phyloP scores from a whole-genome alignment of 1,140 invertebrate species.

The Liolophura sinensis region DNA sequence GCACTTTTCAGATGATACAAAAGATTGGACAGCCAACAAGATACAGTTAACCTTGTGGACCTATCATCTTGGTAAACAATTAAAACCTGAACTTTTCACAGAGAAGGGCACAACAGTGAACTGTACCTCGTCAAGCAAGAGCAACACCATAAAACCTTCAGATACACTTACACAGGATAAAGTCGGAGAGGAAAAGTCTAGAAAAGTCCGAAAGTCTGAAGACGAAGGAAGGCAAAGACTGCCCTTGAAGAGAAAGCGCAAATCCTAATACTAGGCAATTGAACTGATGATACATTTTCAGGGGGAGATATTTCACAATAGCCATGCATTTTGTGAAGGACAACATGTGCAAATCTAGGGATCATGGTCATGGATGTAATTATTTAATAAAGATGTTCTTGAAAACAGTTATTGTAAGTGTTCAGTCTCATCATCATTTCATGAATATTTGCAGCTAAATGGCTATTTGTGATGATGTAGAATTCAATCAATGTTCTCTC shows the following conservation, averaged over 20 bases:
- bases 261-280: background rate
- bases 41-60: slow-evolving; percentile 30
- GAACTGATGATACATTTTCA: background rate
- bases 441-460: no score
- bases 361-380: no score
- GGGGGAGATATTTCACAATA: no score
- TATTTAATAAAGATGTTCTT: no score
- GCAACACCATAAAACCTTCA: background rate
- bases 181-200: background rate
- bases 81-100: slow-evolving; percentile 9
- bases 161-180: background rate
- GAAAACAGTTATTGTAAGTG: no score
- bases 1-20: slow-evolving; percentile 7
- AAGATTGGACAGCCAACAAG: slow-evolving; percentile 23
- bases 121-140: background rate
- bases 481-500: no score
- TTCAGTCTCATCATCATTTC: no score
- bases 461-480: no score
- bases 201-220: background rate
- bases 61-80: slow-evolving; percentile 15
- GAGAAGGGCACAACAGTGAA: background rate
- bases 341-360: no score
- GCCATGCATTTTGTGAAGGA: no score
- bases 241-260: background rate
- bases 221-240: background rate